Evolutionary conservation across 2,888 invertebrate species (phyloP).

Genomic region (Odontocolon sp.): DNA sequence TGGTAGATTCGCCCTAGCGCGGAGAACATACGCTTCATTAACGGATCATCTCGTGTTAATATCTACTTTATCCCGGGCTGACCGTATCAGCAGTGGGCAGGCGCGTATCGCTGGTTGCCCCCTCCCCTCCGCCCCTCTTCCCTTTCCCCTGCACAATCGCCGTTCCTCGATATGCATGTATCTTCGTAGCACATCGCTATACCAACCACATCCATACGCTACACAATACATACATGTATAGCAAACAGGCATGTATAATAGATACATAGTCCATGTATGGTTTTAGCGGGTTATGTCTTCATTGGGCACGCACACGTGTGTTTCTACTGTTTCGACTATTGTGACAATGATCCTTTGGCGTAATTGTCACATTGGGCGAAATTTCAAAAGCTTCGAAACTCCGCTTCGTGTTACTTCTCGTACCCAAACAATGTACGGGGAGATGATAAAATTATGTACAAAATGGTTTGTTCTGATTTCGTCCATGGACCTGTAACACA

Average conservation of each 20-base stretch:
- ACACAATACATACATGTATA: slow-evolving; percentile 19
- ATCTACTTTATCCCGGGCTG: slow-evolving; percentile 81
- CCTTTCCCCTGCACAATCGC: slow-evolving; percentile 31
- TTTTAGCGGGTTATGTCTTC: slow-evolving; percentile 28
- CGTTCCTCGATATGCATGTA: slow-evolving; percentile 59
- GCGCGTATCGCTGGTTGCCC: slow-evolving; percentile 67
- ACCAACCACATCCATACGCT: slow-evolving; percentile 60
- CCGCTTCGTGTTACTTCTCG: too few species aligned
- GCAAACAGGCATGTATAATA: slow-evolving; percentile 24
- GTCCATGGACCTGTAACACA: too few species aligned
- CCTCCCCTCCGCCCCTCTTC: slow-evolving; percentile 61
- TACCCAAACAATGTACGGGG: too few species aligned
- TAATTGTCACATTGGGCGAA: slow-evolving; percentile 22
- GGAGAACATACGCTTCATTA: slow-evolving; percentile 81
- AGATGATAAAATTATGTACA: too few species aligned
- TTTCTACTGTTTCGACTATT: slow-evolving; percentile 31
- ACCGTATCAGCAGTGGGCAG: slow-evolving; percentile 81
- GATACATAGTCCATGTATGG: slow-evolving; percentile 30
- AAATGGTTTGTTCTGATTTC: too few species aligned
- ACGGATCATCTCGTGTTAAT: slow-evolving; percentile 81
- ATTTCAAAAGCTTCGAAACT: background rate
- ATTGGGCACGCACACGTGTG: slow-evolving; percentile 20
- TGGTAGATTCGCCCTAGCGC: slow-evolving; percentile 70
- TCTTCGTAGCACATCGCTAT: slow-evolving; percentile 74
- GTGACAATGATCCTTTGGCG: slow-evolving; percentile 32